Evolutionary conservation across 1,140 invertebrate species (phyloP).

Genomic region (Drosophila rhopaloa): DNA sequence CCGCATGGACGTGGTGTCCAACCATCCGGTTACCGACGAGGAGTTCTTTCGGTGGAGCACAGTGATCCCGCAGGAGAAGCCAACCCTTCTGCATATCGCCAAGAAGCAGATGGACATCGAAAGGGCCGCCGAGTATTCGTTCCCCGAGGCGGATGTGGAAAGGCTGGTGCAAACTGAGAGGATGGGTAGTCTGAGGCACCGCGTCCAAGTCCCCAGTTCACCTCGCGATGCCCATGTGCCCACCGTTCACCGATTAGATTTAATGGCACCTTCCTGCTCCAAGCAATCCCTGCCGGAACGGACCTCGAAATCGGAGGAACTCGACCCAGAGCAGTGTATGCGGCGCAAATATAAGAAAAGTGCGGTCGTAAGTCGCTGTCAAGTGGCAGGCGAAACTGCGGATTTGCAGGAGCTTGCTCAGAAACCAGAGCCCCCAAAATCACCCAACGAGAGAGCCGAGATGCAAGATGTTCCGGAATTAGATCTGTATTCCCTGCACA

Average conservation of each 20-base stretch:
- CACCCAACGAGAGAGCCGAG: background rate
- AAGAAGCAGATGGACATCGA: constrained; percentile 37
- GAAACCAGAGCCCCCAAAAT: too few species aligned
- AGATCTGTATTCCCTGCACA: constrained; percentile 38
- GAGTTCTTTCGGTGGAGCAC: constrained; percentile 36
- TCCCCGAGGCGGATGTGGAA: constrained; percentile 46
- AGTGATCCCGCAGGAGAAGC: background rate
- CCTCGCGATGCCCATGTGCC: background rate
- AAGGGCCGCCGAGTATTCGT: constrained; percentile 15
- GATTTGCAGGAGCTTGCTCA: background rate
- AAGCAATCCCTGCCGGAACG: constrained; percentile 1
- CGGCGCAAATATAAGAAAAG: constrained; percentile 33
- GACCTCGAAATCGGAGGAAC: constrained; percentile 4
- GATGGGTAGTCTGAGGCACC: background rate
- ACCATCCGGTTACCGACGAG: constrained; percentile 4
- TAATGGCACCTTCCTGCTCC: background rate
- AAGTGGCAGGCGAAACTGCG: background rate
- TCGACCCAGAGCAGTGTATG: constrained; percentile 38
- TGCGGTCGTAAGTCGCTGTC: constrained; percentile 5
- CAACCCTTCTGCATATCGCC: constrained; percentile 17
- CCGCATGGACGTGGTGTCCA: constrained; percentile 41
- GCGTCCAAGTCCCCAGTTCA: background rate
- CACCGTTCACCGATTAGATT: background rate
- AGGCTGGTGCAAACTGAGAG: constrained; percentile 31
- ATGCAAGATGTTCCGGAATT: background rate